Evolutionary conservation across 2,113 vertebrate species (phyloP).

Genomic region (Ammospiza nelsoni): DNA sequence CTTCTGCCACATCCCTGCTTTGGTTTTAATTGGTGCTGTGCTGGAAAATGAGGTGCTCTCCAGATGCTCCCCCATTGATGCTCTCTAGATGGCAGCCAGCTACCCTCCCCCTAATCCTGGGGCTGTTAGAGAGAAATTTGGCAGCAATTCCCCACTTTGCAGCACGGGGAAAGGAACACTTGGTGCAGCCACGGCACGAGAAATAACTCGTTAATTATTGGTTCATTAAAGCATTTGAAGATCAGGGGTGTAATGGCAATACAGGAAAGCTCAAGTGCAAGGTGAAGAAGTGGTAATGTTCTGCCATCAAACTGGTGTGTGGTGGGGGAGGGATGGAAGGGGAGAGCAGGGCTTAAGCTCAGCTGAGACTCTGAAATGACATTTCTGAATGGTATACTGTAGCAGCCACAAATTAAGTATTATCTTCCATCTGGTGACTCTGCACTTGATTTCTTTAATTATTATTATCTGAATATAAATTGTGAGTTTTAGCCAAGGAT

Average conservation of each 20-base stretch:
- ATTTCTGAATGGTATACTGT: conserved; percentile 60
- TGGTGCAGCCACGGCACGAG: background rate
- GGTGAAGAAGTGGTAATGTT: background rate
- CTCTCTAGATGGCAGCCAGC: conserved; percentile 19
- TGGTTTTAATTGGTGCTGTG: background rate
- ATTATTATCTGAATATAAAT: conserved; percentile 78
- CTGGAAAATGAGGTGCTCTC: background rate
- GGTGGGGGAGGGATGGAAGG: conserved; percentile 1
- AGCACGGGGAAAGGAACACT: background rate
- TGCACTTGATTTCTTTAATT: conserved; percentile 74
- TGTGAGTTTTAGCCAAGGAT: conserved; percentile 73
- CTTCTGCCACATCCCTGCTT: background rate
- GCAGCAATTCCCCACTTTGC: background rate
- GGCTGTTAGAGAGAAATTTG: background rate
- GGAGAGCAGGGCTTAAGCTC: conserved; percentile 38
- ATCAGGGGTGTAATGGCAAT: conserved; percentile 20
- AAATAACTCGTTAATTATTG: conserved; percentile 52
- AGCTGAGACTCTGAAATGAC: conserved; percentile 66
- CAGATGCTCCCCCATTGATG: background rate
- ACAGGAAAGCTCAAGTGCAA: background rate
- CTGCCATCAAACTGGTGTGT: background rate
- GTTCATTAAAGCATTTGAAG: conserved; percentile 38
- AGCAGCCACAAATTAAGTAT: conserved; percentile 72
- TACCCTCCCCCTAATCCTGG: conserved; percentile 9
- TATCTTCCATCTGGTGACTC: conserved; percentile 76